Evolutionary conservation across 2,113 vertebrate genomes (phyloP).

Genomic region (Anseranas semipalmata): DNA sequence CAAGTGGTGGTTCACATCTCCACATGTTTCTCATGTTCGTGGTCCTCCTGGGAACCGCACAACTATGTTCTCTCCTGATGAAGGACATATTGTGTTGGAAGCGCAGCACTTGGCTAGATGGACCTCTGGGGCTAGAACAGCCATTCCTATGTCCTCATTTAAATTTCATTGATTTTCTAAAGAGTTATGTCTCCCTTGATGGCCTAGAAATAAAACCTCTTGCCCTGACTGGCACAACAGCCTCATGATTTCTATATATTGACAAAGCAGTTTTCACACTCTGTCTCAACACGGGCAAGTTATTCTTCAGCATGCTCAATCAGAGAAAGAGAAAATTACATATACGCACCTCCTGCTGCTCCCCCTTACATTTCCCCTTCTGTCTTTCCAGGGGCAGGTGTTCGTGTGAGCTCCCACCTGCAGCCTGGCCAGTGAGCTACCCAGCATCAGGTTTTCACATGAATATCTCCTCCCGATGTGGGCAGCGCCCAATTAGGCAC

Average conservation of each 20-base stretch:
- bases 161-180: slow-evolving; percentile 44
- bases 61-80: not conserved
- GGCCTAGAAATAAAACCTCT: slow-evolving; percentile 22
- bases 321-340: slow-evolving; percentile 42
- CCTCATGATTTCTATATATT: slow-evolving; percentile 3
- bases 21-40: not conserved
- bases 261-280: slow-evolving; percentile 19
- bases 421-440: not conserved
- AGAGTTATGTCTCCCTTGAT: slow-evolving; percentile 18
- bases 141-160: slow-evolving; percentile 25
- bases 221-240: not conserved
- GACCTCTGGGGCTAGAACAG: not conserved
- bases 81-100: slow-evolving; percentile 12
- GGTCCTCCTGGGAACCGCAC: not conserved
- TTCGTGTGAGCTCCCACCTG: not conserved
- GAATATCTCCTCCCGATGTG: not conserved
- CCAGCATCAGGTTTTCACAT: slow-evolving; percentile 11
- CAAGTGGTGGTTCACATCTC: not conserved
- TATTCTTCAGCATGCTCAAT: not conserved
- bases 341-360: slow-evolving; percentile 5
- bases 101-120: not conserved
- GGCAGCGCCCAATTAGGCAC: slow-evolving; percentile 15
- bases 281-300: not conserved
- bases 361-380: not conserved
- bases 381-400: slow-evolving; percentile 7